phyloP scores from a whole-genome alignment of 2,113 vertebrate genomes.

The Condylura cristata region DNA sequence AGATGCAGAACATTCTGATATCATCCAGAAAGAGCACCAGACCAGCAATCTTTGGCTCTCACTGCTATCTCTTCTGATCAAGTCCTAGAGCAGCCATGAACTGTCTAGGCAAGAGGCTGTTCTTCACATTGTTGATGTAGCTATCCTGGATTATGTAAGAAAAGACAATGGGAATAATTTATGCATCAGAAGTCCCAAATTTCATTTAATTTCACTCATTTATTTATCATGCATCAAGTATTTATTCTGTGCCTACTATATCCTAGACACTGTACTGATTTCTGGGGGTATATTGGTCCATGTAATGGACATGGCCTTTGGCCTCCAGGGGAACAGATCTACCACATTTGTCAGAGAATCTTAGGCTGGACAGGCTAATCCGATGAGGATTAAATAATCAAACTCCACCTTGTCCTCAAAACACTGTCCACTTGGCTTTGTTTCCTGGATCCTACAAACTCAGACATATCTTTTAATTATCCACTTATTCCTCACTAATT shows the following conservation, averaged over 20 bases:
- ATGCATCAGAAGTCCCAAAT: constrained; percentile 1
- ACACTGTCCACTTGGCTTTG: neutral
- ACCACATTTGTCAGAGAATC: neutral
- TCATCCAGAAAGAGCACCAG: neutral
- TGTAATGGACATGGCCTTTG: neutral
- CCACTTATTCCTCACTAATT: neutral
- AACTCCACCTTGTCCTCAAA: neutral
- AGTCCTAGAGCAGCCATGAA: neutral
- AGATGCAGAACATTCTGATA: neutral
- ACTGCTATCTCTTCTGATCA: neutral
- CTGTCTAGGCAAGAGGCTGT: neutral
- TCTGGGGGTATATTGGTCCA: neutral
- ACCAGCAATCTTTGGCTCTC: neutral
- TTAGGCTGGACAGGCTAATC: neutral
- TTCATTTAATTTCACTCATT: neutral
- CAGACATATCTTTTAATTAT: neutral
- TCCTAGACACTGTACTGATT: neutral
- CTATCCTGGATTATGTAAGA: neutral
- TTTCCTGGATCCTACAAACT: neutral
- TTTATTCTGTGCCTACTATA: neutral
- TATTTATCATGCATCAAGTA: constrained; percentile 10
- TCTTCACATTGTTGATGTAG: neutral
- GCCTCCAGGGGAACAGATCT: neutral
- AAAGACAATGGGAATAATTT: neutral
- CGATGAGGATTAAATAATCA: neutral